Conservation (phyloP, 2,888 invertebrate species). For the Drosophila testacea region DNA sequence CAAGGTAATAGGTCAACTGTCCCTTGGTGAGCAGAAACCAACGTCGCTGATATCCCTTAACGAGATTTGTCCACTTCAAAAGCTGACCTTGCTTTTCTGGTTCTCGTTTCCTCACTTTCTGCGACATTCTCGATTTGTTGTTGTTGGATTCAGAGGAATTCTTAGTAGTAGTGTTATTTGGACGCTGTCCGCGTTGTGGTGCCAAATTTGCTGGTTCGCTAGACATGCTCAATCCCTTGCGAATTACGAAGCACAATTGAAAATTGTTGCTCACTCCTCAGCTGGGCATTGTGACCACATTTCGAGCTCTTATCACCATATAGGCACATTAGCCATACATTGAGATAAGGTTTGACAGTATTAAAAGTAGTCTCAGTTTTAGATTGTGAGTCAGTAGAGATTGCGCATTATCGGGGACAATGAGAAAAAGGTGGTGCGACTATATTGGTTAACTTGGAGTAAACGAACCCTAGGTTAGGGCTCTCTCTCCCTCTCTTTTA, state of each 20-base stretch:
- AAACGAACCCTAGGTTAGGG: slow-evolving; percentile 42
- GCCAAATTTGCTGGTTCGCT: slow-evolving; percentile 15
- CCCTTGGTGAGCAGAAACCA: slow-evolving; percentile 99
- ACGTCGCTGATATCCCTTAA: slow-evolving; percentile 98
- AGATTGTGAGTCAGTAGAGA: slow-evolving; percentile 36
- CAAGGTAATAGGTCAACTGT: slow-evolving; percentile 93
- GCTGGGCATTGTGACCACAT: slow-evolving; percentile 20
- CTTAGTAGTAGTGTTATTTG: too few relatives aligned
- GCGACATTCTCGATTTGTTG: slow-evolving; percentile 29
- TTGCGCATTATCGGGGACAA: slow-evolving; percentile 30
- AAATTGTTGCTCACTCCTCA: neutral
- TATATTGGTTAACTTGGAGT: slow-evolving; percentile 7
- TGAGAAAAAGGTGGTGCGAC: slow-evolving; percentile 17
- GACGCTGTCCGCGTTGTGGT: slow-evolving; percentile 7
- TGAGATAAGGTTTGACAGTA: slow-evolving; percentile 47
- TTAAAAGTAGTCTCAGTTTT: slow-evolving; percentile 23
- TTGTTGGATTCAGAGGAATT: neutral
- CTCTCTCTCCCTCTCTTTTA: neutral
- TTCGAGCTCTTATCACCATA: slow-evolving; percentile 36
- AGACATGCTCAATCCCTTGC: slow-evolving; percentile 47
- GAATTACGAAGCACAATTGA: slow-evolving; percentile 30
- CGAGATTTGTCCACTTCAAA: slow-evolving; percentile 99
- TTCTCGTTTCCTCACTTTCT: slow-evolving; percentile 25
- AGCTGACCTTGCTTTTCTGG: slow-evolving; percentile 90
- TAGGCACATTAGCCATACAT: slow-evolving; percentile 9